A percentile compares a stretch with the other conserved stretches of the same genome.
Conservation (phyloP, 2,888 invertebrate species). For the Taphrorychus bicolor region DNA sequence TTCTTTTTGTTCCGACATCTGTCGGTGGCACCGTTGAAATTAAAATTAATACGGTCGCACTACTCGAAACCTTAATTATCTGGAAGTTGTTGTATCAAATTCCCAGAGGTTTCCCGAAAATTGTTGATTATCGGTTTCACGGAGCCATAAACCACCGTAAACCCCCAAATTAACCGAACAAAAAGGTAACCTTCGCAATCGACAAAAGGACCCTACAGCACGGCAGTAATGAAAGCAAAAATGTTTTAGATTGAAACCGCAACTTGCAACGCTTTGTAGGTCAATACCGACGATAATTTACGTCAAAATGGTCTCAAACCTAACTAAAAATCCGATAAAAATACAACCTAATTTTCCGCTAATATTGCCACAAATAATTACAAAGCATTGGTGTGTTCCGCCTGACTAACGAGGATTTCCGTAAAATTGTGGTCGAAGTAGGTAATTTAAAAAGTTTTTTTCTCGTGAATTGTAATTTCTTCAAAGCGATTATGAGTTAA, state of each 20-base stretch:
- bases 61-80: neutral
- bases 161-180: neutral
- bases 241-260: constrained; percentile 16
- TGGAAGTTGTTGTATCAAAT: neutral
- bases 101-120: neutral
- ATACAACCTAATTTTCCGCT: constrained; percentile 39
- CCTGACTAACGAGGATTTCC: constrained; percentile 36
- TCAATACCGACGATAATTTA: constrained; percentile 25
- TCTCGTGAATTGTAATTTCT: constrained; percentile 21
- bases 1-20: neutral
- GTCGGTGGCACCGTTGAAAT: neutral
- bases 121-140: neutral
- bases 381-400: constrained; percentile 29
- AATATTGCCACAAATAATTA: constrained; percentile 41
- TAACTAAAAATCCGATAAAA: constrained; percentile 22
- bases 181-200: constrained; percentile 1
- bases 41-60: neutral
- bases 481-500: constrained; percentile 18
- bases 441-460: constrained; percentile 34
- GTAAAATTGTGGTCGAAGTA: constrained; percentile 35
- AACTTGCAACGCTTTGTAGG: constrained; percentile 27
- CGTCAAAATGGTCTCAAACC: constrained; percentile 22
- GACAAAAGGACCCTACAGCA: neutral
- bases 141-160: neutral
- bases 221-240: neutral